Percentiles rank a stretch among this genome's conserved stretches.
These are phyloP conservation scores for Calonectris borealis DNA, from an alignment of 2,113 vertebrate genomes.

Conservation along the genomic window DNA sequence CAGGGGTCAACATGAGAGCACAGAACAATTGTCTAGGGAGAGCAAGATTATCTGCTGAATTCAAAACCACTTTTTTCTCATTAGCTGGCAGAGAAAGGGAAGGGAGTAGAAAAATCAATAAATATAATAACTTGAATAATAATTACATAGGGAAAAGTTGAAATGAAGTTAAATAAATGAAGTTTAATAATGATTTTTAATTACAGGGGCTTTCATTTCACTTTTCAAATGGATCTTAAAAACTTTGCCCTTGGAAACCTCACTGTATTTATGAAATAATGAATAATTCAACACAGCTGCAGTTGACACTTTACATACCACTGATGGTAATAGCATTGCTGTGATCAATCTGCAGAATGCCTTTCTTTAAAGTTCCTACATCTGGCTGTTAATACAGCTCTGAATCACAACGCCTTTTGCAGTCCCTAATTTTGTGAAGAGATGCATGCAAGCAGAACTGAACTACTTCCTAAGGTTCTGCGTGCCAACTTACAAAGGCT, in stretches of 20 bases:
- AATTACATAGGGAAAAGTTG: conserved; percentile 31
- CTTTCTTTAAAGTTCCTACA: conserved; percentile 38
- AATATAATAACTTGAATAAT: conserved; percentile 51
- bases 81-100: conserved; percentile 18
- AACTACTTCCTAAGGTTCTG: background rate
- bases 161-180: conserved; percentile 58
- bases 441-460: background rate
- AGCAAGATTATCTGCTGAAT: conserved; percentile 43
- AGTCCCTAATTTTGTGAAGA: conserved; percentile 21
- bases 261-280: conserved; percentile 51
- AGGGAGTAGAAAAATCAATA: conserved; percentile 38
- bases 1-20: conserved; percentile 7
- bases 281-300: conserved; percentile 68
- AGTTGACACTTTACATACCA: conserved; percentile 57
- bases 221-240: conserved; percentile 53
- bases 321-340: conserved; percentile 32
- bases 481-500: background rate
- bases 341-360: conserved; percentile 54
- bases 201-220: conserved; percentile 42
- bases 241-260: conserved; percentile 51
- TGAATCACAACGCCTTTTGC: background rate
- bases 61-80: conserved; percentile 44
- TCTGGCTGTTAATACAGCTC: conserved; percentile 33
- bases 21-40: conserved; percentile 5
- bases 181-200: conserved; percentile 64